A percentile compares a stretch with the other conserved stretches of the same genome.
Conservation (phyloP, 2,113 vertebrate species). For the Neotragus pygmaeus region DNA sequence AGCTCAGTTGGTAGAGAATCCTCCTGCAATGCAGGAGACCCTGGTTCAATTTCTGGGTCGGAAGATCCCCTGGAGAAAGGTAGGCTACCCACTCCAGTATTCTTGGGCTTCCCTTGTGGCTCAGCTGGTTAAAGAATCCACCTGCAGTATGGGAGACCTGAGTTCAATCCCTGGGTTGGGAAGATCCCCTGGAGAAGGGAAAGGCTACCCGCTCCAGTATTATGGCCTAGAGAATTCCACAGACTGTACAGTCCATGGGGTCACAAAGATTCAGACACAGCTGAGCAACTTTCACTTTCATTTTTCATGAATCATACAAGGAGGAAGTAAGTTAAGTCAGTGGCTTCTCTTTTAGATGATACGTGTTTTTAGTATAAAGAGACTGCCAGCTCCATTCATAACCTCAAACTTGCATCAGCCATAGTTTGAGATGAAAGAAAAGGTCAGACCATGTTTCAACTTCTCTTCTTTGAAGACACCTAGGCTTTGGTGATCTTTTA, state of each 20-base stretch:
- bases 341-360: neutral
- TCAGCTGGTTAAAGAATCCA: neutral
- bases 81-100: neutral
- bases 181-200: neutral
- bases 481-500: neutral
- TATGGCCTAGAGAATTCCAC: neutral
- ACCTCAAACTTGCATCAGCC: neutral
- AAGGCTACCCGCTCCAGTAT: neutral
- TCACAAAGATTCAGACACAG: neutral
- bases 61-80: neutral
- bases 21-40: neutral
- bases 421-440: neutral
- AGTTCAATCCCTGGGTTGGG: neutral
- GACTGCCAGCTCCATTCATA: neutral
- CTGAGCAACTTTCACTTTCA: neutral
- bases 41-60: neutral
- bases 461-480: neutral
- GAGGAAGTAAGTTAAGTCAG: neutral
- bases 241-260: neutral
- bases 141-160: neutral
- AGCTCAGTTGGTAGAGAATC: neutral
- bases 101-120: neutral
- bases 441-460: neutral
- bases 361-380: neutral
- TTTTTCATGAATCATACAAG: neutral